Conservation (phyloP, 2,113 vertebrate genomes). For the Microcebus tavaratra region DNA sequence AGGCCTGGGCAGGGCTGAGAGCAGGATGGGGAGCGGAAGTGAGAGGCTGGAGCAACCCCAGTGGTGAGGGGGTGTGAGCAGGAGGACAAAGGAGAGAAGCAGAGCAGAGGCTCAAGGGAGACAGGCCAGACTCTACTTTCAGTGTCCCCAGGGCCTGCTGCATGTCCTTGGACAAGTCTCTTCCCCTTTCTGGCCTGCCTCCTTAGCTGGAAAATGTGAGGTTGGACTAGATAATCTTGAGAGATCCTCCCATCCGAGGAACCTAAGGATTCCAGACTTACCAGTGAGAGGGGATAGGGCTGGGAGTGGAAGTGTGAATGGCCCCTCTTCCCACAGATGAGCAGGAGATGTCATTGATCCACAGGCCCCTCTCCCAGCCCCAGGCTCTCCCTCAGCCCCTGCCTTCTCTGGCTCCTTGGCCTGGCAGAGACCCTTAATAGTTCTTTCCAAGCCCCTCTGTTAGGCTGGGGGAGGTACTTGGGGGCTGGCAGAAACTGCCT, state of each 20-base stretch:
- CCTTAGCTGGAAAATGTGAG: not conserved
- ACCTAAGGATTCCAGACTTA: not conserved
- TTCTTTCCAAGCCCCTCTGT: not conserved
- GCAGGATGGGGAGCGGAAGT: conserved; percentile 70
- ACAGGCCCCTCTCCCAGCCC: not conserved
- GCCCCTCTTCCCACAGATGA: not conserved
- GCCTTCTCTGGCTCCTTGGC: not conserved
- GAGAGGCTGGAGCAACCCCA: conserved; percentile 66
- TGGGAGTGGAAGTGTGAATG: not conserved
- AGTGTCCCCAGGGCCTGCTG: not conserved
- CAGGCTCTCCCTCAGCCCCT: not conserved
- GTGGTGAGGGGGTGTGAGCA: not conserved
- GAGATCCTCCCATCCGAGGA: not conserved
- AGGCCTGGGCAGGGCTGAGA: conserved; percentile 74
- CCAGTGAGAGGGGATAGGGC: not conserved
- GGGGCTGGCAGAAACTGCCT: not conserved
- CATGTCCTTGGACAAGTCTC: not conserved
- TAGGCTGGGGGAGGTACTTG: not conserved
- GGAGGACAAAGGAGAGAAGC: conserved; percentile 43
- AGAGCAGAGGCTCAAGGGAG: not conserved
- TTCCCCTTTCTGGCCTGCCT: conserved; percentile 33
- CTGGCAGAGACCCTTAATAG: not conserved
- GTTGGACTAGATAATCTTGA: not conserved
- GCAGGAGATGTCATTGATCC: not conserved
- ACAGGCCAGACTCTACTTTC: not conserved